Base-by-base conservation (phyloP, 2,888 invertebrate species). In the Palloptera scutellata region DNA sequence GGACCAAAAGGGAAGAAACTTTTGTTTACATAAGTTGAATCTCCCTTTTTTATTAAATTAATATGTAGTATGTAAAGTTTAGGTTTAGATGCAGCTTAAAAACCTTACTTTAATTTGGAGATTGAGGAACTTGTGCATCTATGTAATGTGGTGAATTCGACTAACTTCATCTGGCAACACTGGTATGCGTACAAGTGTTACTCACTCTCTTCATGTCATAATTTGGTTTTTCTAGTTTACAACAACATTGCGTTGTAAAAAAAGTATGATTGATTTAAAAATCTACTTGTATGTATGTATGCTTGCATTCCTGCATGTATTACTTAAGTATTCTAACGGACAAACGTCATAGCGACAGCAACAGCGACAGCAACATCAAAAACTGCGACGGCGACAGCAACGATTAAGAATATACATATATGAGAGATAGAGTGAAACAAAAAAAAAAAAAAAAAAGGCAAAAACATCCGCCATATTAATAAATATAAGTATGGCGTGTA, bases 401-500 rank as follows among this genome's bases (percentile, higher is more conserved):
- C 61, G 68, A 70, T 41, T 62, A 62, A 62, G 53, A 30, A 63
- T 51, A 57, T 19, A 57, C 40, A 57, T 30, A 6, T 4, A 6
- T 4, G 30, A 30, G 30, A 30, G 30, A 30, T 2, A 30, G 30
- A 30, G 30, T 4, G 30, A 30, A 6, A 30, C 3, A 30, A 30
- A 30, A 30, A 30, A 2, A 30, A 30, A 30, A 30, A 30, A 30
- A 30, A 30, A 2, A 30, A 30, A 30, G 6, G 6, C 30, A 30
- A 30, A 6, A 30, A 30, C 30, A 30, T 30, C 3, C 30, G 30
- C 30, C 30, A 30, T 30, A 30, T 30, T 30, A 30, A 30, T 53
- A 48, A 61, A 53, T 61, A 42, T n/a, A 41, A 61, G 53, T 71
- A 58, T 63, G 69, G 64, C 66, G 71, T 67, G 64, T 66, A 68